phyloP scores from a whole-genome alignment of 1,140 invertebrate genomes.

The Plectrocnemia conspersa region DNA sequence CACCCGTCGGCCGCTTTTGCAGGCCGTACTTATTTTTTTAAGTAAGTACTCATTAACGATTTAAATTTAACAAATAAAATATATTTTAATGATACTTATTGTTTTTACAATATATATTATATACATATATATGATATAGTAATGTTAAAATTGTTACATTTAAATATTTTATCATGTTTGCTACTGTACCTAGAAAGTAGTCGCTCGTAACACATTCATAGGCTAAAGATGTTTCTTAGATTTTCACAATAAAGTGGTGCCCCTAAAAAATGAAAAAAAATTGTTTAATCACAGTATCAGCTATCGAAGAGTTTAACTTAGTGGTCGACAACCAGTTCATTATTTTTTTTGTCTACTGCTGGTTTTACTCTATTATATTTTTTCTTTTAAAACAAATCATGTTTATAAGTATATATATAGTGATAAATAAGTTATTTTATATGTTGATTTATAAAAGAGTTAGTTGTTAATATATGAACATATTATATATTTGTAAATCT shows the following conservation, averaged over 20 bases:
- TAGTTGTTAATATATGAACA: constrained; percentile 9
- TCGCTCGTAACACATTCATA: constrained; percentile 29
- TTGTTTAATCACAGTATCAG: too few species aligned
- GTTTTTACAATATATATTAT: constrained; percentile 28
- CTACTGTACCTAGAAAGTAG: constrained; percentile 35
- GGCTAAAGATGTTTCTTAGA: constrained; percentile 21
- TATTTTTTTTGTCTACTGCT: too few species aligned
- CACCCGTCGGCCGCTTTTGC: constrained; percentile 24
- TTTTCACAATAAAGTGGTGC: constrained; percentile 16
- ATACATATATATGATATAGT: constrained; percentile 11
- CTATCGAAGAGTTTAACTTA: too few species aligned
- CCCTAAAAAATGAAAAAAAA: constrained; percentile 5
- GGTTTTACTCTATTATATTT: too few species aligned
- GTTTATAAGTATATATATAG: too few species aligned
- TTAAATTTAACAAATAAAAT: constrained; percentile 34
- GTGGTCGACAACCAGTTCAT: too few species aligned
- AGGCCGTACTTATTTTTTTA: constrained; percentile 31
- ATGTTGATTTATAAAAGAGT: background rate
- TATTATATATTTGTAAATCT: too few species aligned
- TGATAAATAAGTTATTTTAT: background rate
- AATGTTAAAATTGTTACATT: constrained; percentile 33
- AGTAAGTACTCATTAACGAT: constrained; percentile 33
- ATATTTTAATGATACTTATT: constrained; percentile 36
- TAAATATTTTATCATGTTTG: constrained; percentile 35
- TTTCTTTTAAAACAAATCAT: too few species aligned